A percentile compares a stretch with the other conserved stretches of the same genome.
Evolutionary conservation across 1,140 invertebrate genomes (phyloP).

Genomic region (Lysiphlebus fabarum): DNA sequence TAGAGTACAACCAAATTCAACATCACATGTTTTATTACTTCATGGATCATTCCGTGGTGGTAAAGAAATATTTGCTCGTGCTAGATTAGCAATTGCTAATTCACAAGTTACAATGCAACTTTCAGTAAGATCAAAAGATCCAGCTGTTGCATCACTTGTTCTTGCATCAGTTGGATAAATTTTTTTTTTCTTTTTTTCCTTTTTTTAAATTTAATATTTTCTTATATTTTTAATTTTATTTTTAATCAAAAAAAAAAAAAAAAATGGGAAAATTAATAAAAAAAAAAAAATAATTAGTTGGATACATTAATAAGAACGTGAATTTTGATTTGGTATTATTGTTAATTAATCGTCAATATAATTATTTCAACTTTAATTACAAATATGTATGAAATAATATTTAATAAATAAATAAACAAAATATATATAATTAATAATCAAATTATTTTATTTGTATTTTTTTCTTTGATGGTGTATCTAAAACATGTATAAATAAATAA

Average conservation of each 20-base stretch:
- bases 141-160: slow-evolving; percentile 80
- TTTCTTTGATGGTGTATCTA: too few species aligned
- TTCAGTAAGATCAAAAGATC: slow-evolving; percentile 66
- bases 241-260: too few species aligned
- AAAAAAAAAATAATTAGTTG: too few species aligned
- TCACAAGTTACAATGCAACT: slow-evolving; percentile 76
- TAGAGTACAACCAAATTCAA: slow-evolving; percentile 79
- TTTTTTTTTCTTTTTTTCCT: slow-evolving; percentile 11
- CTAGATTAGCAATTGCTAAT: slow-evolving; percentile 74
- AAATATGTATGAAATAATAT: too few species aligned
- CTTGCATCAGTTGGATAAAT: slow-evolving; percentile 79
- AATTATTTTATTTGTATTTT: too few species aligned
- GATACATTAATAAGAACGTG: too few species aligned
- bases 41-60: slow-evolving; percentile 86
- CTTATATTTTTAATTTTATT: neutral
- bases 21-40: slow-evolving; percentile 76
- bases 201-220: neutral
- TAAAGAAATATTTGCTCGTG: slow-evolving; percentile 81
- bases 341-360: slow-evolving; percentile 10
- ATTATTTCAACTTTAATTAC: slow-evolving; percentile 22
- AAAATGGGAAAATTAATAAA: too few species aligned
- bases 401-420: too few species aligned
- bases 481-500: too few species aligned
- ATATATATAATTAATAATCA: too few species aligned
- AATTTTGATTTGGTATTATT: too few species aligned